Evolutionary conservation across 2,888 invertebrate species (phyloP), one percentile per base, ranked within the genome.

Genomic region (Tetragonula carbonaria): DNA sequence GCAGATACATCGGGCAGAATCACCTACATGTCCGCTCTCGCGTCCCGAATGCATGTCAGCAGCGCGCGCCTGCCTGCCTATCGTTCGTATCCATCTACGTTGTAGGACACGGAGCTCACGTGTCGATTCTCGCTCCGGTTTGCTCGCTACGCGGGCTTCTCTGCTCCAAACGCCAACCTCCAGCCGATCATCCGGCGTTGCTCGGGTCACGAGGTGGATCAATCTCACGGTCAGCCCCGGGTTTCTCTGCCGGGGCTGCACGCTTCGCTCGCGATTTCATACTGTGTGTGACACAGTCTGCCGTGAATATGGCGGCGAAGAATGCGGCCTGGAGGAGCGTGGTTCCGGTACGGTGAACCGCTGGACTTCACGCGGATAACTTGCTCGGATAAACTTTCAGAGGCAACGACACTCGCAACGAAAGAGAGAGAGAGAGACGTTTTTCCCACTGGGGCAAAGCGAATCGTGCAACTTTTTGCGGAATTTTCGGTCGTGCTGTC

Each of bases 101-200:
- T 73, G 90, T 87, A 87, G 82, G 80, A 90, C 88, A 87, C 83
- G 81, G 50, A 45, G 14, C 66, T 74, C 80, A 84, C 85, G 83
- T 88, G 90, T 88, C 88, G 89, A 86, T 83, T 76, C 82, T 72
- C 75, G 85, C 74, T 89, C 86, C 90, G 90, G 87, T 90, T 89
- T 84, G 87, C 83, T 82, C 78, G 72, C 67, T 28, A 65, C 65
- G 65, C 65, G 45, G 45, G 33, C 33, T 33, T 33, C 38, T 45
- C 8, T 11, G 33, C 33, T 33, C 33, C 28, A 6, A 55, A 62
- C 62, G 67, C 62, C 18, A 13, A 8, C 45, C 8, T 45, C 45
- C 45, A 45, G 45, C 45, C 45, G 45, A 45, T 45, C 45, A 45
- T 8, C 45, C 45, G 45, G 45, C 45, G 45, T 45, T 45, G 45